Percentiles rank a stretch among this genome's conserved stretches.
phyloP scores from a whole-genome alignment of 1,140 invertebrate species.

The Drosophila repleta region DNA sequence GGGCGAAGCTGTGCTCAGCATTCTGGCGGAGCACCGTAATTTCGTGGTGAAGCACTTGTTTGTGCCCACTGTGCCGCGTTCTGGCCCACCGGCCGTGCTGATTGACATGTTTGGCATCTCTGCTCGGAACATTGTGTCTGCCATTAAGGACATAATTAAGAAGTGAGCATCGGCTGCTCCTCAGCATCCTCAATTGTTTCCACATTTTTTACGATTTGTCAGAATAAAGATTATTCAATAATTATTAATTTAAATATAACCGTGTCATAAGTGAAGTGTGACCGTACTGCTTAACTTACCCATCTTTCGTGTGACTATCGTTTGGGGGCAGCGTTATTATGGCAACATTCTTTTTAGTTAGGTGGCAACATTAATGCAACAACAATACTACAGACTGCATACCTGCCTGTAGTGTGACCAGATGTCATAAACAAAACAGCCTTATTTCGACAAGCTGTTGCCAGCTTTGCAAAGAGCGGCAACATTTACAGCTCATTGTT shows the following conservation, averaged over 20 bases:
- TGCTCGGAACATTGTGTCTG: conserved; percentile 90
- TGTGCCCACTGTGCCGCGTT: conserved; percentile 94
- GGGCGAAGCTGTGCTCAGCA: conserved; percentile 96
- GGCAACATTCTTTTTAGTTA: too few relatives aligned
- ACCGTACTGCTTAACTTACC: background rate
- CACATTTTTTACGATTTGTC: background rate
- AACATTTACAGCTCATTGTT: conserved; percentile 19
- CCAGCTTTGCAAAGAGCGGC: background rate
- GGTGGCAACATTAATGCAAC: too few relatives aligned
- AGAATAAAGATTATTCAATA: background rate
- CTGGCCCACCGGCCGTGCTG: conserved; percentile 93
- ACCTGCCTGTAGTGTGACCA: background rate
- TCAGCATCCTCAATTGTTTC: background rate
- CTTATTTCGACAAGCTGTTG: background rate
- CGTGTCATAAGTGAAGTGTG: background rate
- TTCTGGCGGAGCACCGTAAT: conserved; percentile 89
- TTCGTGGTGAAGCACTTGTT: conserved; percentile 93
- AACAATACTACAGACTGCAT: too few relatives aligned
- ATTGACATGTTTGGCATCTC: conserved; percentile 96
- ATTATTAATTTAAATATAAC: background rate
- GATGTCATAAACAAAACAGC: background rate
- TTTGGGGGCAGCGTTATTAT: too few relatives aligned
- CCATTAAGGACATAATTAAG: conserved; percentile 88
- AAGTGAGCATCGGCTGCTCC: conserved; percentile 66
- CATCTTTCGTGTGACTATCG: background rate